Evolutionary conservation across 2,113 vertebrate genomes (phyloP).

Genomic region (Mungos mungo): DNA sequence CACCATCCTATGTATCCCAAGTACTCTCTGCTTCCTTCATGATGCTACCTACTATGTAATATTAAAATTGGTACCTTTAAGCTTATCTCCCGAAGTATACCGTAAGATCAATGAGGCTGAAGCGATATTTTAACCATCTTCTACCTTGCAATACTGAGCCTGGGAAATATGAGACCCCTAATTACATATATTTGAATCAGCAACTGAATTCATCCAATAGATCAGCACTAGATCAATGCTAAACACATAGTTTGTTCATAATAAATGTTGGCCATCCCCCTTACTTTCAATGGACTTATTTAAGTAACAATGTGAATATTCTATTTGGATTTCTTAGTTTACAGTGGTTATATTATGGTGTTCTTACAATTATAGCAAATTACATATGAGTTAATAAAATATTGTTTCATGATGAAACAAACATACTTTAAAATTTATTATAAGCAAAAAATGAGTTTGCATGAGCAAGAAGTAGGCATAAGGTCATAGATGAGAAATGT

Average conservation of each 20-base stretch:
- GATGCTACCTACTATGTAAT: neutral
- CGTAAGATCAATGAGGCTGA: neutral
- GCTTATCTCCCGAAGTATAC: neutral
- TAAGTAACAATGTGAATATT: neutral
- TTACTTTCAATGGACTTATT: neutral
- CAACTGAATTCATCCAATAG: neutral
- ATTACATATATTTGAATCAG: neutral
- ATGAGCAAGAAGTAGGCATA: neutral
- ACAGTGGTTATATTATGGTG: neutral
- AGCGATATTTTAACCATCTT: neutral
- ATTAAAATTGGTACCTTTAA: neutral
- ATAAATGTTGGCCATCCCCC: neutral
- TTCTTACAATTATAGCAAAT: neutral
- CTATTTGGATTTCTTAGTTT: neutral
- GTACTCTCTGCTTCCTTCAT: neutral
- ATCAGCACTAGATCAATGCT: neutral
- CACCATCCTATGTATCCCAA: neutral
- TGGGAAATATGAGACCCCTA: neutral
- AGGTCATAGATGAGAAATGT: neutral
- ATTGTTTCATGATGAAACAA: neutral
- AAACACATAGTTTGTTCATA: neutral
- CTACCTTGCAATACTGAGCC: neutral
- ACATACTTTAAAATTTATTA: neutral
- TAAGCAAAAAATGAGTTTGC: neutral
- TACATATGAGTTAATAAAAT: slow-evolving; percentile 17